phyloP scores from a whole-genome alignment of 2,113 vertebrate genomes.

The Hystrix brachyura region DNA sequence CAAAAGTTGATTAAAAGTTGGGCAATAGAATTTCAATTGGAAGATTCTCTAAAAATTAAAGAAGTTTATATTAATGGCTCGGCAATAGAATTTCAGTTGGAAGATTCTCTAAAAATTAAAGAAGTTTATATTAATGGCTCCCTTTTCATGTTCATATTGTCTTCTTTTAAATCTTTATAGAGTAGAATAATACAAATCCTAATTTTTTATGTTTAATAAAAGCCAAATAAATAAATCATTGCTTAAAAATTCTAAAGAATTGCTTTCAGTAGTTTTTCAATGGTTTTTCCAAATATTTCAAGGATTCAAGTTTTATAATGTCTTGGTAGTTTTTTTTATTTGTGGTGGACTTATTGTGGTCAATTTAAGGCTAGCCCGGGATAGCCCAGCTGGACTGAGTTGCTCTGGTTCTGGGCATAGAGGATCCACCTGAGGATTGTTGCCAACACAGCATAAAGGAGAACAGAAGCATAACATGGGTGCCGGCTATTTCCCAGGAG shows the following conservation, averaged over 20 bases:
- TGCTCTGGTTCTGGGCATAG: too few relatives aligned
- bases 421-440: too few relatives aligned
- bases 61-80: neutral
- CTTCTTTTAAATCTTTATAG: neutral
- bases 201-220: neutral
- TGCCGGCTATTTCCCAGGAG: too few relatives aligned
- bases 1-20: neutral
- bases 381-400: too few relatives aligned
- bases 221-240: neutral
- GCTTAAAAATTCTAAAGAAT: neutral
- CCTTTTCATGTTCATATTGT: neutral
- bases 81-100: neutral
- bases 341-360: neutral
- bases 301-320: neutral
- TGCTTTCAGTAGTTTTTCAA: neutral
- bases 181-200: neutral
- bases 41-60: neutral
- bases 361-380: too few relatives aligned
- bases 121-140: neutral
- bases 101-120: neutral
- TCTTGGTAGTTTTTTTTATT: neutral
- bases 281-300: neutral
- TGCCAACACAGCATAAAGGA: too few relatives aligned
- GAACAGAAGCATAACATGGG: too few relatives aligned
- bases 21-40: neutral